phyloP scores from a whole-genome alignment of 2,888 invertebrate species.

The Onthophagus sagittarius region DNA sequence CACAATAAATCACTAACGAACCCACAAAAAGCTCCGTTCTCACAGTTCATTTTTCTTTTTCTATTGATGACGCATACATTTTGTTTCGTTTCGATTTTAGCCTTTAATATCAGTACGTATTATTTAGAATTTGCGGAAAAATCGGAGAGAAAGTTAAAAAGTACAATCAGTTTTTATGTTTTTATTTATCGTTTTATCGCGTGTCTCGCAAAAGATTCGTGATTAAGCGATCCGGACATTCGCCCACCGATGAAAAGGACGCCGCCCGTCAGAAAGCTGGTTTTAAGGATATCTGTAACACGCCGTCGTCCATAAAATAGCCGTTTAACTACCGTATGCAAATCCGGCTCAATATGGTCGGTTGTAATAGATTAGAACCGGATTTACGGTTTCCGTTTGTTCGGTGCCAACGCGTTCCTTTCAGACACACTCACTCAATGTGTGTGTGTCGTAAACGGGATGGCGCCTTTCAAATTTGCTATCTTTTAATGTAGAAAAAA shows the following conservation, averaged over 20 bases:
- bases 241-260: not conserved
- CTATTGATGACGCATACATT: not conserved
- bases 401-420: too few relatives aligned
- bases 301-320: slow-evolving; percentile 4
- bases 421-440: not conserved
- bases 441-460: not conserved
- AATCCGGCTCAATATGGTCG: not conserved
- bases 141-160: not conserved
- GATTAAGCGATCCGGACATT: not conserved
- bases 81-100: not conserved
- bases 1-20: not conserved
- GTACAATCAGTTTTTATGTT: not conserved
- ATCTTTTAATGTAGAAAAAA: too few relatives aligned
- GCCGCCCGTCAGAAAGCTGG: not conserved
- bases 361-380: not conserved
- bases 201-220: not conserved
- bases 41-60: not conserved
- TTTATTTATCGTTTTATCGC: not conserved
- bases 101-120: not conserved
- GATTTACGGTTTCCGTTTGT: not conserved
- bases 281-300: not conserved
- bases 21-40: not conserved
- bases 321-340: slow-evolving; percentile 14
- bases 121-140: too few relatives aligned
- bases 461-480: not conserved